Evolutionary conservation across 2,888 invertebrate species (phyloP), one percentile per base, ranked within the genome.

Genomic region (Aricia artaxerxes): DNA sequence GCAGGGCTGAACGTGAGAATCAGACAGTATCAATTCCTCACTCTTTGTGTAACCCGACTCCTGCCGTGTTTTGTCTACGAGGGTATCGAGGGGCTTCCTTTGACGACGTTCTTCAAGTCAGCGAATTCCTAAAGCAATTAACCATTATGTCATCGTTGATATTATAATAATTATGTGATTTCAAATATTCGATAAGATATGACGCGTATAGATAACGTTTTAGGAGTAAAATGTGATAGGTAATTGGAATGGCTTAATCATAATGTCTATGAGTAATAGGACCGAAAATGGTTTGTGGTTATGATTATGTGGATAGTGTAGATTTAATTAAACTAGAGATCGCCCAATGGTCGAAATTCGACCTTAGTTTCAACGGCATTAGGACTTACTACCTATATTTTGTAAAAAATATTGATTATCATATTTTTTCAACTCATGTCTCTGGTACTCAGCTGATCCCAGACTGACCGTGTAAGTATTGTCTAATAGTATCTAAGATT

Each of bases 31-130:
- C 77, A 72, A 49, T 64, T 38, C 49, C 79, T 60, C 79, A 77
- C 72, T 78, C 77, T 80, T 79, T 78, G 53, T 64, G 81, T 78
- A 79, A 81, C 72, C 72, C 31, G 79, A 81, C 75, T 73, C 79
- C 61, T 16, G 38, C 69, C 77, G 79, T 78, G 79, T 80, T 81
- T 64, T 79, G 80, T 78, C 80, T 78, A 60, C 61, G 57, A 76
- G 75, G 69, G 78, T 69, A 49, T 49, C 49, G 49, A 49, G 49
- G 9, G 49, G 49, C 49, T 78, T 77, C 57, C 69, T 61, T 76
- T 78, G 72, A 78, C 76, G 40, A 80, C 57, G 38, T 57, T 9
- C 78, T 57, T 11, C 13, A 6, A 60, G 35, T 73, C 60, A 53
- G 35, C 73, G 13, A 13, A 73, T 38, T 49, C 75, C 44, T 24